Conservation (phyloP, 2,113 vertebrate species). For the Anoura caudifer region DNA sequence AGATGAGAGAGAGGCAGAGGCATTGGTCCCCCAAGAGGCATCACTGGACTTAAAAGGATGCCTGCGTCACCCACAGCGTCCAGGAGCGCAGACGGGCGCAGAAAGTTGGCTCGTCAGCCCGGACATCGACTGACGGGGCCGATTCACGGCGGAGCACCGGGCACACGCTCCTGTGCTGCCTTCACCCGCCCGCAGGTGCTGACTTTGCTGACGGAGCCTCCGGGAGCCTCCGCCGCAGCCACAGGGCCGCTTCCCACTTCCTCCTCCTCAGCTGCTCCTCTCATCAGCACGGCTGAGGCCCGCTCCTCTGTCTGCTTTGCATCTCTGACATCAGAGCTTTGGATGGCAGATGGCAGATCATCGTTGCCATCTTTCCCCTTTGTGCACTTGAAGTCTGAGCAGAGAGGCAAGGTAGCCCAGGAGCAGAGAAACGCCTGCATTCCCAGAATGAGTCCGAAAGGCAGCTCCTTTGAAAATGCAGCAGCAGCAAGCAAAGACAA, state of each 20-base stretch:
- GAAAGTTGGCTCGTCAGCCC: not conserved
- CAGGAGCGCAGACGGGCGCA: not conserved
- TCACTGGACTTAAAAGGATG: not conserved
- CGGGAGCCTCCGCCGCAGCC: not conserved
- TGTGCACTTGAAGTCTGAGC: not conserved
- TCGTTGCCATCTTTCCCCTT: not conserved
- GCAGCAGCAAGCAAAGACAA: not conserved
- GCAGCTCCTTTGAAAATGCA: not conserved
- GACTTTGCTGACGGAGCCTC: not conserved
- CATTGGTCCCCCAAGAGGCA: not conserved
- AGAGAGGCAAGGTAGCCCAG: not conserved
- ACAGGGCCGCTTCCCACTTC: slow-evolving; percentile 51
- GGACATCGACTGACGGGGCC: not conserved
- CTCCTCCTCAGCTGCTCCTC: not conserved
- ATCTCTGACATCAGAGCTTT: not conserved
- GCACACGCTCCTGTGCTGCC: not conserved
- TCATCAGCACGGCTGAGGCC: not conserved
- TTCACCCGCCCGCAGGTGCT: not conserved
- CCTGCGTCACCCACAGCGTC: not conserved
- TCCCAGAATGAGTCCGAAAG: not conserved
- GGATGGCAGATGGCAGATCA: not conserved
- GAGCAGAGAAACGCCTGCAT: not conserved
- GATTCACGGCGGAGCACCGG: not conserved
- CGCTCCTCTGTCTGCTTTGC: not conserved
- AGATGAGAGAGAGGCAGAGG: not conserved